Evolutionary conservation across 2,888 invertebrate genomes (phyloP).

Genomic region (Melinopterus prodromus): DNA sequence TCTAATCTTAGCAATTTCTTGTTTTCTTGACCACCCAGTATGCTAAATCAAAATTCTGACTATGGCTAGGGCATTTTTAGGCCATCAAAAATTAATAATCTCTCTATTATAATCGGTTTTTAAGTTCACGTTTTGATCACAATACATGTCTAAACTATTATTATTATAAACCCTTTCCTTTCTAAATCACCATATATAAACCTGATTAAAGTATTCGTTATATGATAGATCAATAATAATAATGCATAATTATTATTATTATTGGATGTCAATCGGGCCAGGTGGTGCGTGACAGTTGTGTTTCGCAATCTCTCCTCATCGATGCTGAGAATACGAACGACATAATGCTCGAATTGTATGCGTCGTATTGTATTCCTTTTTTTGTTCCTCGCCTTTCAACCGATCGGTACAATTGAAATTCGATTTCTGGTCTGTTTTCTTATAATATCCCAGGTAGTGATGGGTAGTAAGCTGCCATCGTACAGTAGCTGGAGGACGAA

Average conservation of each 20-base stretch:
- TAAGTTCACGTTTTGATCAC: no score
- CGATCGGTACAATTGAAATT: conserved; percentile 53
- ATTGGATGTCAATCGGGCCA: not conserved
- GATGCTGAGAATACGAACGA: not conserved
- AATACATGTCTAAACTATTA: no score
- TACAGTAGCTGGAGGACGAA: not conserved
- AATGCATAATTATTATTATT: not conserved
- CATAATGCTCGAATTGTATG: not conserved
- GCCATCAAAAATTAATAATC: no score
- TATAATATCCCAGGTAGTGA: conserved; percentile 53
- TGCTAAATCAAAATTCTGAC: no score
- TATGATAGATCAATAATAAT: not conserved
- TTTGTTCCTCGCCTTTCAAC: conserved; percentile 17
- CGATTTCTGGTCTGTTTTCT: conserved; percentile 55
- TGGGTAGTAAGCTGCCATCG: not conserved
- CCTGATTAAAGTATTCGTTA: not conserved
- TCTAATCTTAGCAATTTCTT: no score
- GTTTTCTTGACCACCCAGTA: no score
- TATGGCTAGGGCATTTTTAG: no score
- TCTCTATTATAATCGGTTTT: no score
- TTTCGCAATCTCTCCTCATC: not conserved
- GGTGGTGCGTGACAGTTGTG: not conserved
- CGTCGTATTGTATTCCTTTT: not conserved
- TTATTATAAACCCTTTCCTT: not conserved
- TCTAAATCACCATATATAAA: not conserved